Conservation (phyloP, 2,797 vertebrate species). For the Ambastaia sidthimunki region DNA sequence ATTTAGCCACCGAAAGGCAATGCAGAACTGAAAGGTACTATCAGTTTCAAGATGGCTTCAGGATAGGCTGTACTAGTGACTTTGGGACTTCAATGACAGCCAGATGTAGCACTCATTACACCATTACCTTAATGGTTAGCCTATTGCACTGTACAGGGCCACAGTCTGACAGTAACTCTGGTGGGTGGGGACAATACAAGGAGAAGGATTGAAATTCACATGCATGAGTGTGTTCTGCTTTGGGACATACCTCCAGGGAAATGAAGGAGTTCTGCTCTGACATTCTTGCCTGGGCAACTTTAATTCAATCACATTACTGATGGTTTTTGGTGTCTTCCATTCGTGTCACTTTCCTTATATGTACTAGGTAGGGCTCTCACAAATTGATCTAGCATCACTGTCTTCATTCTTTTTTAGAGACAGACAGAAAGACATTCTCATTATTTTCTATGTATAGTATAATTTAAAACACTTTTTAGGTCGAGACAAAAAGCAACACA, state of each 20-base stretch:
- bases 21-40: background rate
- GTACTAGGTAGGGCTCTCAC: background rate
- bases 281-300: background rate
- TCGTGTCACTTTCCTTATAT: background rate
- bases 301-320: background rate
- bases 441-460: too few relatives aligned
- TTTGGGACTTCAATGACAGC: constrained; percentile 38
- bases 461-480: too few relatives aligned
- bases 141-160: constrained; percentile 28
- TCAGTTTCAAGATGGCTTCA: constrained; percentile 1
- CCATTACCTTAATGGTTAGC: constrained; percentile 25
- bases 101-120: constrained; percentile 24
- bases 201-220: constrained; percentile 24
- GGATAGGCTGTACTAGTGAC: constrained; percentile 28
- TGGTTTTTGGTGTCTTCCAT: background rate
- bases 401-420: background rate
- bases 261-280: background rate
- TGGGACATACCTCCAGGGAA: constrained; percentile 4
- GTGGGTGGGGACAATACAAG: constrained; percentile 40
- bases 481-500: too few relatives aligned
- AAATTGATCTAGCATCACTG: background rate
- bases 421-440: too few relatives aligned
- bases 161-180: constrained; percentile 31
- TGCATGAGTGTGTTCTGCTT: constrained; percentile 23
- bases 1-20: constrained; percentile 29